Base-by-base conservation (phyloP, 1,140 invertebrate genomes). In the Drosophila auraria region DNA sequence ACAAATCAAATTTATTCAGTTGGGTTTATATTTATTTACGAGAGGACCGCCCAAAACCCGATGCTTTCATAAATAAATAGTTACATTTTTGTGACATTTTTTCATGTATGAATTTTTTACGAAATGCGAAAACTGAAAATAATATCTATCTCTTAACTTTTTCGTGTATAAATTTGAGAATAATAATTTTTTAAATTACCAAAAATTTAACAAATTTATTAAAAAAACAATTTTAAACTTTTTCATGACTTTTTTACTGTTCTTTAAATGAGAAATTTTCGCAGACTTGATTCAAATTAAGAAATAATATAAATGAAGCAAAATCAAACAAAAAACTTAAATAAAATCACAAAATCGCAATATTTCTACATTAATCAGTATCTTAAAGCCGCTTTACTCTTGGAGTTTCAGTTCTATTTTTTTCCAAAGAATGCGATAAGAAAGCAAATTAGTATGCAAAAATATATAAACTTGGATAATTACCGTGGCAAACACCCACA, bases 1-100 rank as follows among this genome's bases (percentile, higher is more conserved):
- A 49, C 25, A 30, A 15, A 38, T 49, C 36, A 23, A 38, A 56
- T 62, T 25, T 38, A 14, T 17, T 25, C 44, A 38, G 33, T 51
- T 63, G 33, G 36, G 25, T 17, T 68, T 65, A 23, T 30, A 30
- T 50, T 50, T 51, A 30, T 56, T 38, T 56, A 38, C 15, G 30
- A 5, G 12, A 20, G 7, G 2, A 4, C 12, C 12, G 7, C 7
- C 33, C 14, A 15, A 56, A 38, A 23, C 15, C 17, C 14, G 17
- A 38, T 56, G 33, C 6, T 23, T 56, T 56, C 17, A 38, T 23
- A 56, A 56, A 38, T 20, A 20, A 56, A 56, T 23, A 9, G 12
- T 38, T 20, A 14, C 20, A 56, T 56, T 15, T 56, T 56, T 38
- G n/a, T 20, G 3, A 20, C 5, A 3, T 6, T 51, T 53, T 17